A percentile compares a stretch with the other conserved stretches of the same genome.
Conservation (phyloP, 2,888 invertebrate species). For the Sphinx pinastri region DNA sequence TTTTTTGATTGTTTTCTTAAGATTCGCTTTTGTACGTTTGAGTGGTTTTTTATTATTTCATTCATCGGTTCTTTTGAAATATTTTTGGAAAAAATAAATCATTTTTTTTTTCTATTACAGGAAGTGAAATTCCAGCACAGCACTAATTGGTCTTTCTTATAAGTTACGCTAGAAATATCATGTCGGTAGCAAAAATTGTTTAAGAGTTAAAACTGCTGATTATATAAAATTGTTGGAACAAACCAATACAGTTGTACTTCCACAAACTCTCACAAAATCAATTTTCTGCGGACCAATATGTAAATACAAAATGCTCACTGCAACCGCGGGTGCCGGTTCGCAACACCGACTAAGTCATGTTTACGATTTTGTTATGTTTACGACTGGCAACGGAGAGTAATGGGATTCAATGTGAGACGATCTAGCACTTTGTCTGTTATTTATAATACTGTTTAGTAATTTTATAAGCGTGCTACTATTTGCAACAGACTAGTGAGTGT, state of each 20-base stretch:
- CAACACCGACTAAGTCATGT: background rate
- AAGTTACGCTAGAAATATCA: no score
- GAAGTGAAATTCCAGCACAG: no score
- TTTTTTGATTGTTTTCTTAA: constrained; percentile 13
- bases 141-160: no score
- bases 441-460: background rate
- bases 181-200: no score
- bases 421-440: background rate
- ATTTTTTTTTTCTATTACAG: no score
- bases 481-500: background rate
- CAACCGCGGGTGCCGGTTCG: background rate
- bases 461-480: background rate
- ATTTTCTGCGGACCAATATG: background rate
- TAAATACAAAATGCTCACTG: background rate
- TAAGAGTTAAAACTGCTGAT: no score
- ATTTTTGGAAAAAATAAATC: no score
- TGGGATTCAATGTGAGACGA: background rate
- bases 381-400: background rate
- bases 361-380: constrained; percentile 2
- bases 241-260: background rate
- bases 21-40: background rate
- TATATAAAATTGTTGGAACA: background rate
- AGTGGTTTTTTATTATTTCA: constrained; percentile 3
- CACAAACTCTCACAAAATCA: background rate
- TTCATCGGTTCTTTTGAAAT: background rate